Evolutionary conservation across 2,113 vertebrate genomes (phyloP), one percentile per base, ranked within the genome.

Genomic region (Anoplopoma fimbria): DNA sequence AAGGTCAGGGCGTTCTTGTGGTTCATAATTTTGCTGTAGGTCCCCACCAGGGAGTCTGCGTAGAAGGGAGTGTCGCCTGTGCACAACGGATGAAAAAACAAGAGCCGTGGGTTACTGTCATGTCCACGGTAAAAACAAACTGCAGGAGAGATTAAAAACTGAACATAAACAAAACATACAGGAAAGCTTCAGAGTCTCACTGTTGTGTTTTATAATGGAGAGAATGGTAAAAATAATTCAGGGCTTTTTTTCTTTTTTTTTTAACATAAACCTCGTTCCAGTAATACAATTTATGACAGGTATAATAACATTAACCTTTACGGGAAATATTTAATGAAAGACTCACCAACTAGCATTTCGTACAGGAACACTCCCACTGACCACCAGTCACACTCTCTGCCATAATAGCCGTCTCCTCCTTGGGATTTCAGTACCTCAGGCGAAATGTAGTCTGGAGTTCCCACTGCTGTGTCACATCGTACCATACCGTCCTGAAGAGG

Each of bases 21-120:
- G 89, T 99, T 99, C 98, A 99, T 99, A 84, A 99, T 99, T 88
- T 99, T 99, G 95, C 98, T 99, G 75, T 99, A 99, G 1, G 98
- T 99, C 86, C 98, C 98, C 92, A 99, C 98, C 85, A 99, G 92
- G 45, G 98, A 99, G 95, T 99, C 98, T 27, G 98, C 98, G 84
- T 99, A 99, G 94, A 99, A 99, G 6, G 98, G 98, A 78, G 98
- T 99, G 93, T 99, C 98, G 23, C 98, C 98, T 99, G 87, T 82
- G 87, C 91, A 55, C 79, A 75, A 71, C 13, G 90, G 62, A 73
- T 25, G 42, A 83, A n/a, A n/a, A 83, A 84, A 62, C 69, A 38
- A 17, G 4, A 29, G 9, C 57, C 57, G 63, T 2, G 2, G 34
- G 49, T 70, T 38, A 58, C 42, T 8, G 49, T 27, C 29, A 36